phyloP scores from a whole-genome alignment of 2,797 vertebrate genomes.

The Anniella stebbinsi region DNA sequence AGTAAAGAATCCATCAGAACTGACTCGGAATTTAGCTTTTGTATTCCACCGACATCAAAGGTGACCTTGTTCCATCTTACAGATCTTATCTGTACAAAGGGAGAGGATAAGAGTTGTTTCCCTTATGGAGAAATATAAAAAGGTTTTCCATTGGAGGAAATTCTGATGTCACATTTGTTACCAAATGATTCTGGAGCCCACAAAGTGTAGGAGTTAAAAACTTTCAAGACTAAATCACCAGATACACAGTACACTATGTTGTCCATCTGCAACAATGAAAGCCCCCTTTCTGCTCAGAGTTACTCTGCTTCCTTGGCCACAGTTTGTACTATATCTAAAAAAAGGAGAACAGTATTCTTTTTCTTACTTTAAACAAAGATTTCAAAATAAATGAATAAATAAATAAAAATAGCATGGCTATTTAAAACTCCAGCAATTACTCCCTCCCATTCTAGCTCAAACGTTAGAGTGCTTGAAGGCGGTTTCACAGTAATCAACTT shows the following conservation, averaged over 20 bases:
- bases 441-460: background rate
- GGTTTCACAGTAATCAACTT: background rate
- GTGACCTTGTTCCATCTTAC: background rate
- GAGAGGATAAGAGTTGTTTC: background rate
- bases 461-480: background rate
- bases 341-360: background rate
- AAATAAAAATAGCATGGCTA: background rate
- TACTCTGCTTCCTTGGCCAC: background rate
- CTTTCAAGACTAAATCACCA: background rate
- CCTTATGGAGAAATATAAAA: background rate
- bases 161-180: background rate
- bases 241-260: background rate
- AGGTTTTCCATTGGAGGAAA: background rate
- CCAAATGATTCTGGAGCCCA: background rate
- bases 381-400: too few species aligned
- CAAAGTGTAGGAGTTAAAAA: slow-evolving; percentile 1
- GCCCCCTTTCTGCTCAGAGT: background rate
- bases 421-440: background rate
- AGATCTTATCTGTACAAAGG: background rate
- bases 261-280: background rate
- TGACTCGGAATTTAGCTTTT: background rate
- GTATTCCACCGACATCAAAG: background rate
- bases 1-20: background rate
- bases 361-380: background rate
- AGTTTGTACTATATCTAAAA: background rate